phyloP scores from a whole-genome alignment of 2,888 invertebrate species.

The Linyphia triangularis region DNA sequence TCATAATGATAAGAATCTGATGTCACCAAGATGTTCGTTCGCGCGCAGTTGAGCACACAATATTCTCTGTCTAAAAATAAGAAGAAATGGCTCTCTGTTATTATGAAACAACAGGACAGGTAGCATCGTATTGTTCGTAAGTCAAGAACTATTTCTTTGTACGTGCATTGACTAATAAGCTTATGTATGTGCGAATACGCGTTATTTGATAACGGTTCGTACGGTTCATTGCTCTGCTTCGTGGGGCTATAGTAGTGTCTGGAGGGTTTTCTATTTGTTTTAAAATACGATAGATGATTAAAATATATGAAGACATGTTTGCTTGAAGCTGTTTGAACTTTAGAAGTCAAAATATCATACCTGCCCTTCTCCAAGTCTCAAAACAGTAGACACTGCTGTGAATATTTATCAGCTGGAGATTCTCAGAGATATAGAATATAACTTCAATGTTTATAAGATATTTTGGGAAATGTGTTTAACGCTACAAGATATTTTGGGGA shows the following conservation, averaged over 20 bases:
- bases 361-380: no score
- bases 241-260: not conserved
- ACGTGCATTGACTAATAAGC: constrained; percentile 57
- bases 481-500: no score
- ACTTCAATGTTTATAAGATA: no score
- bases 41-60: constrained; percentile 26
- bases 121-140: constrained; percentile 36
- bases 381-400: no score
- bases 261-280: not conserved
- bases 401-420: no score
- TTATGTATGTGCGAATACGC: constrained; percentile 9
- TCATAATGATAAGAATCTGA: constrained; percentile 41
- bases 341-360: not conserved
- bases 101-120: constrained; percentile 17
- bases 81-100: constrained; percentile 30
- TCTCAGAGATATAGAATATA: no score
- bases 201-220: constrained; percentile 47
- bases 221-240: constrained; percentile 62
- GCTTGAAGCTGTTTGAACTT: not conserved
- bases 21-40: constrained; percentile 31
- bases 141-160: constrained; percentile 35
- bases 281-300: not conserved
- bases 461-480: no score
- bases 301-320: not conserved
- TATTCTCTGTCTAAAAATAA: constrained; percentile 56